phyloP scores from a whole-genome alignment of 2,113 vertebrate genomes.

The Spilogale gracilis region DNA sequence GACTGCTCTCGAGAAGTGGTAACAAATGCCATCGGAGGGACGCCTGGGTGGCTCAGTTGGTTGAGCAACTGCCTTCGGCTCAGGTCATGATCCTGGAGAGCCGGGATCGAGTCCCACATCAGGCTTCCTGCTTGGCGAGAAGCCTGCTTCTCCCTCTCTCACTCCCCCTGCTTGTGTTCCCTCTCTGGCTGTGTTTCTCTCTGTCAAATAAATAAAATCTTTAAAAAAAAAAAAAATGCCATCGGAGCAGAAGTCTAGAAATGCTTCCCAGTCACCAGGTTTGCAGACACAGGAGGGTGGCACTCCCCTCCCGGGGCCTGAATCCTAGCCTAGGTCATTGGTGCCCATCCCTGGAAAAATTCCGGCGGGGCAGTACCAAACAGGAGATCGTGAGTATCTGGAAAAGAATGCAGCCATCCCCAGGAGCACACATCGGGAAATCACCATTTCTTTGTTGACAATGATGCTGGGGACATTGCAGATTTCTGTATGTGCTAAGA shows the following conservation, averaged over 20 bases:
- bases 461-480: not conserved
- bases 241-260: not conserved
- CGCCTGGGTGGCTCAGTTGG: too few relatives aligned
- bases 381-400: slow-evolving; percentile 33
- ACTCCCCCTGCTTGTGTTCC: too few relatives aligned
- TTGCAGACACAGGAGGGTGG: not conserved
- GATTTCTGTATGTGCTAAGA: slow-evolving; percentile 5
- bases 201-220: too few relatives aligned
- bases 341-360: slow-evolving; percentile 75
- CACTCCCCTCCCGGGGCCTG: not conserved
- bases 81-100: too few relatives aligned
- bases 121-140: too few relatives aligned
- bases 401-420: slow-evolving; percentile 61
- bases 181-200: too few relatives aligned
- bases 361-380: not conserved
- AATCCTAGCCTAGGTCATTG: slow-evolving; percentile 49
- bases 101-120: too few relatives aligned
- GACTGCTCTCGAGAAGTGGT: not conserved
- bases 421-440: not conserved
- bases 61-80: too few relatives aligned
- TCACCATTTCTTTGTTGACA: slow-evolving; percentile 9
- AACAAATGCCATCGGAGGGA: not conserved
- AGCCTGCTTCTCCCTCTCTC: too few relatives aligned
- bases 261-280: not conserved
- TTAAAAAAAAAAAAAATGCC: too few relatives aligned